Evolutionary conservation across 2,113 vertebrate genomes (phyloP).

Genomic region (Pontoporia blainvillei): DNA sequence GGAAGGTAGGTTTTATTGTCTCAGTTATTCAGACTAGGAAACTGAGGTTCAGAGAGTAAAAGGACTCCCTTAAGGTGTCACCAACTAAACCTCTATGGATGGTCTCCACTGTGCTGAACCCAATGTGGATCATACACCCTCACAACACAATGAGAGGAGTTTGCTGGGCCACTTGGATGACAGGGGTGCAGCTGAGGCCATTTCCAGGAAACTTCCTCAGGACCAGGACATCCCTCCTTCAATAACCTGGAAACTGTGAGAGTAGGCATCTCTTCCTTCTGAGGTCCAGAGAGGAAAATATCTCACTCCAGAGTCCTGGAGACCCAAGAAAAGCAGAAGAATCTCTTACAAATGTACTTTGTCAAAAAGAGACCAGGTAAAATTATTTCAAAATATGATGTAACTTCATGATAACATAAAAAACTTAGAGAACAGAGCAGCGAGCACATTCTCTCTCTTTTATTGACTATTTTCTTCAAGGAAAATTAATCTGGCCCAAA

Average conservation of each 20-base stretch:
- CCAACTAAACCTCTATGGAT: not conserved
- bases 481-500: not conserved
- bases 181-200: not conserved
- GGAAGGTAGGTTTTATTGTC: not conserved
- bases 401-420: slow-evolving; percentile 12
- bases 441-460: not conserved
- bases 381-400: not conserved
- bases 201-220: not conserved
- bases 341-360: not conserved
- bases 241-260: not conserved
- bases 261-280: not conserved
- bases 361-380: not conserved
- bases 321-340: not conserved
- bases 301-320: not conserved
- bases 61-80: not conserved
- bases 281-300: not conserved
- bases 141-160: not conserved
- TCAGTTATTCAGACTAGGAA: not conserved
- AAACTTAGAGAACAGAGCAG: not conserved
- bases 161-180: not conserved
- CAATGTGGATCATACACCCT: rapidly evolving
- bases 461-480: slow-evolving; percentile 33
- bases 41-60: not conserved
- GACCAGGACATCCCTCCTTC: not conserved
- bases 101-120: not conserved